Percentiles rank a stretch among this genome's conserved stretches.
Conservation (phyloP, 1,140 invertebrate species). For the Brevipalpus yothersi region DNA sequence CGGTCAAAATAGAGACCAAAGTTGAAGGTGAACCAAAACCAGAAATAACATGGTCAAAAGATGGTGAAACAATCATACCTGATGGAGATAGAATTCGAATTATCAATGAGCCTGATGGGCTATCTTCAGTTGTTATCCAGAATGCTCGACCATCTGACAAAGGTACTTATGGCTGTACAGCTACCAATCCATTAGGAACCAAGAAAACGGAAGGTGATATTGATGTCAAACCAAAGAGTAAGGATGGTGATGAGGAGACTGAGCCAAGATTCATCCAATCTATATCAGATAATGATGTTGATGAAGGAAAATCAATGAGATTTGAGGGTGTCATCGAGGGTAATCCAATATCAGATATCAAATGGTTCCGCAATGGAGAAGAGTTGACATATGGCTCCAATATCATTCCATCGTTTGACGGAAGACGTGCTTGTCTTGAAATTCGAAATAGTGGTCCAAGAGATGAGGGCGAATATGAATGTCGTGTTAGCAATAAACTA, state of each 20-base stretch:
- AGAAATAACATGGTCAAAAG: constrained; percentile 26
- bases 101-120: constrained; percentile 12
- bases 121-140: constrained; percentile 19
- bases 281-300: constrained; percentile 40
- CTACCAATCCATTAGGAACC: constrained; percentile 19
- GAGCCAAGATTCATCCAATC: constrained; percentile 44
- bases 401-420: constrained; percentile 45
- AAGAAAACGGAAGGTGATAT: constrained; percentile 13
- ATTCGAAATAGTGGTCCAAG: constrained; percentile 21
- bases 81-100: constrained; percentile 2
- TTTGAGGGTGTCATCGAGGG: constrained; percentile 26
- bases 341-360: constrained; percentile 61
- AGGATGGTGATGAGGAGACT: constrained; percentile 2
- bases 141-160: constrained; percentile 19
- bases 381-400: constrained; percentile 26
- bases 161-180: constrained; percentile 19
- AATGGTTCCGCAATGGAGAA: constrained; percentile 53
- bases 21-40: constrained; percentile 3
- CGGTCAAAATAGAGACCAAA: constrained; percentile 20
- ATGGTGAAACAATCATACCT: constrained; percentile 17
- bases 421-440: constrained; percentile 33
- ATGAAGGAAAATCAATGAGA: constrained; percentile 35
- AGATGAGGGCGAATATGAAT: constrained; percentile 29
- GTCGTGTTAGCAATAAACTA: constrained; percentile 27
- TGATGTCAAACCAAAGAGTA: constrained; percentile 1